Evolutionary conservation across 2,888 invertebrate genomes (phyloP), one percentile per base, ranked within the genome.

Genomic region (Drosophila borealis): DNA sequence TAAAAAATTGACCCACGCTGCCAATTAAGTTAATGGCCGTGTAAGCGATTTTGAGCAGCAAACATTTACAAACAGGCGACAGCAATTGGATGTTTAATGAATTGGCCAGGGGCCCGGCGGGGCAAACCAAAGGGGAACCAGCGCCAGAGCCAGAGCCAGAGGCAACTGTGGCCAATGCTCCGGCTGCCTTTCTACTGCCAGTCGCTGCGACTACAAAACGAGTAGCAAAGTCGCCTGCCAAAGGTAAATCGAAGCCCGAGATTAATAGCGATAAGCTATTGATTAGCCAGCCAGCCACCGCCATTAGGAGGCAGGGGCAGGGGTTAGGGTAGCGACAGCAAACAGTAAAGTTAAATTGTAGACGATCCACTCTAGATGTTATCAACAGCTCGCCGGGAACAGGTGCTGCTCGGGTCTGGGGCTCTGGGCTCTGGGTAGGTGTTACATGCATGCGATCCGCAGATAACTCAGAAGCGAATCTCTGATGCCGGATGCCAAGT

Each of bases 201-300:
- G 37, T 8, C 37, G 25, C 54, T 13, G 54, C 60, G 49, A 56
- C 70, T 53, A 80, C 80, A 84, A 89, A 89, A 85, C 88, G 89
- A 82, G 86, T 88, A 89, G 89, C 84, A 74, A 80, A 81, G 65
- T 71, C 51, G 75, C 74, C 80, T 81, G 83, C 83, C 74, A 89
- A 85, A 89, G 89, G 85, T 85, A 85, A 89, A 88, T 87, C 85
- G 88, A 88, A 88, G 89, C 85, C 73, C 4, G 87, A 86, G 86
- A 86, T 89, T 86, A 86, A 86, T 89, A 88, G 89, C 89, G 86
- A 86, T 86, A 86, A 86, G 78, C 89, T 86, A 89, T 89, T 86
- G 86, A 86, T 86, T 86, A 86, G 86, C 78, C 69, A 72, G 74
- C 65, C 80, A 80, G 82, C 74, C 83, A n/a, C n/a, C n/a, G n/a